Conservation (phyloP, 2,888 invertebrate genomes). For the Acholoe squamosa region DNA sequence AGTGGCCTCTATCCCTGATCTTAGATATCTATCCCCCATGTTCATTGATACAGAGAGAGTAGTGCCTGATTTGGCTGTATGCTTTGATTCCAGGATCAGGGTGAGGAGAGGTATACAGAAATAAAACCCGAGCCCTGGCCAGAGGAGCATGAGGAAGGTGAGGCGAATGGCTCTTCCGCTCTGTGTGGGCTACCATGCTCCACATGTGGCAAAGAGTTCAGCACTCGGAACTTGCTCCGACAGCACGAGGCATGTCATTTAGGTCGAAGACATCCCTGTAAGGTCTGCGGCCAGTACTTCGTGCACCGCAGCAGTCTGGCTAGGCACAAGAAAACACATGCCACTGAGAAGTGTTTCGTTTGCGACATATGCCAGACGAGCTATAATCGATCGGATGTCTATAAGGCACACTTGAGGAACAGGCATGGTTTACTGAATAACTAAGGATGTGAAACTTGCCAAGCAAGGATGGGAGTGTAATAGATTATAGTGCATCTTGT, state of each 20-base stretch:
- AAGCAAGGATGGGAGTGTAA: no score
- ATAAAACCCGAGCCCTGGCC: neutral
- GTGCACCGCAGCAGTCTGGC: conserved; percentile 27
- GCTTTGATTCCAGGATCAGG: conserved; percentile 18
- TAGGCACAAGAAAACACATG: neutral
- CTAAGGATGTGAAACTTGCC: no score
- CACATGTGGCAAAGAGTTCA: neutral
- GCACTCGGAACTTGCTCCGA: neutral
- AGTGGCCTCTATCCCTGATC: no score
- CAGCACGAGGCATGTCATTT: conserved; percentile 45
- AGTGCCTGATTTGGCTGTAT: neutral
- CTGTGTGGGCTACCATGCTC: neutral
- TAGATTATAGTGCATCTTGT: neutral
- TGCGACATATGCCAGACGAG: neutral
- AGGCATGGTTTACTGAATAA: no score
- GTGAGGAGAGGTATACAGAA: neutral
- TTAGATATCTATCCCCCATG: no score
- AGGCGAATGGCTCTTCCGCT: neutral
- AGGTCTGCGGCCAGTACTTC: neutral
- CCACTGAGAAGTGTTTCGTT: neutral
- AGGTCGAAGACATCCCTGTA: neutral
- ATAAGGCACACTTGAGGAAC: conserved; percentile 7
- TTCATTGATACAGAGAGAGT: no score
- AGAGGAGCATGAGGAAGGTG: neutral
- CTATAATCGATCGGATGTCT: neutral